A percentile compares a stretch with the other conserved stretches of the same genome.
Evolutionary conservation across 2,797 vertebrate species (phyloP).

Genomic region (Alauda arvensis): DNA sequence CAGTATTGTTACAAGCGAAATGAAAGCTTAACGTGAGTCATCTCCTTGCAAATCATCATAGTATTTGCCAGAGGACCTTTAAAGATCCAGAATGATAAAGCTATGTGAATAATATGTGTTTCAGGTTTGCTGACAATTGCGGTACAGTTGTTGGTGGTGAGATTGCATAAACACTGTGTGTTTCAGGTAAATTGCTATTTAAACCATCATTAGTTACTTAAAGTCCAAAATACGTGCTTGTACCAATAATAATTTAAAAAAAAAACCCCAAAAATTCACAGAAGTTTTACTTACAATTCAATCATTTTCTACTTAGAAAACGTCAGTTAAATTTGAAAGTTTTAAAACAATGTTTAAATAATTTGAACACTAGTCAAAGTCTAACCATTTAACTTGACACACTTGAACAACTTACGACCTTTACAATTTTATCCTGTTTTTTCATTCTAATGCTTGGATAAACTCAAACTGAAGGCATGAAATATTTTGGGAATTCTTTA

Average conservation of each 20-base stretch:
- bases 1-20: neutral
- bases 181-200: neutral
- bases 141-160: neutral
- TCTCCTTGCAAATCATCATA: neutral
- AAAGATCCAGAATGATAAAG: neutral
- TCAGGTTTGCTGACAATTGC: neutral
- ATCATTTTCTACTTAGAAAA: neutral
- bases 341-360: neutral
- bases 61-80: neutral
- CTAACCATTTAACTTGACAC: neutral
- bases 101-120: neutral
- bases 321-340: neutral
- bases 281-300: neutral
- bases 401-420: neutral
- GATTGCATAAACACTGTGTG: neutral
- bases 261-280: rapidly evolving
- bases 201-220: neutral
- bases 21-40: neutral
- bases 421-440: neutral
- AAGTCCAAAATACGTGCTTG: neutral
- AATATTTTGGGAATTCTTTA: neutral
- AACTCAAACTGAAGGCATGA: neutral
- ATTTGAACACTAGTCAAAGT: neutral
- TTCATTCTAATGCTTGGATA: neutral
- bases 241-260: neutral